Evolutionary conservation across 2,888 invertebrate species (phyloP).

Genomic region (Agonopterix arenella): DNA sequence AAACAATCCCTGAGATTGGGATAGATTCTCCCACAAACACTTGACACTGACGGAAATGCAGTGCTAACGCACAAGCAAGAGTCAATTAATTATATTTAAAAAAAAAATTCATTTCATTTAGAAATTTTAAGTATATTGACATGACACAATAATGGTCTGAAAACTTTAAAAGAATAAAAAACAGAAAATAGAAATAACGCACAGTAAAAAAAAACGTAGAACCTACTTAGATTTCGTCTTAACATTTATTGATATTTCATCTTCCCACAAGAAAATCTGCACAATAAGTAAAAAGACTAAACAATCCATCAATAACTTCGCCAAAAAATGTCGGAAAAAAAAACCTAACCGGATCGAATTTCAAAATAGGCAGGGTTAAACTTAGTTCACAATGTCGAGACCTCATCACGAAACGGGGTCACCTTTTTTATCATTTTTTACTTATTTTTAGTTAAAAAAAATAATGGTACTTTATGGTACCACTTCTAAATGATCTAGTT

Average conservation of each 20-base stretch:
- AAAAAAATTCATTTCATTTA: no score
- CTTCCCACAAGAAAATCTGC: conserved; percentile 45
- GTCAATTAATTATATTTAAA: no score
- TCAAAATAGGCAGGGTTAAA: conserved; percentile 63
- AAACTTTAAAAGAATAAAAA: no score
- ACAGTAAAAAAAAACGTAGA: neutral
- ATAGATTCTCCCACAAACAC: no score
- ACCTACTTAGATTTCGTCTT: neutral
- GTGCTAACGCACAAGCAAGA: no score
- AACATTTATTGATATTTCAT: conserved; percentile 12
- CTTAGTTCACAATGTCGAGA: conserved; percentile 63
- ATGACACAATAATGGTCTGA: no score
- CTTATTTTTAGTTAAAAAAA: conserved; percentile 14
- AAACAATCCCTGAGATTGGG: no score
- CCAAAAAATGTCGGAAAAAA: conserved; percentile 22
- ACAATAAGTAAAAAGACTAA: conserved; percentile 14
- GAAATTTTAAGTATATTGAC: no score
- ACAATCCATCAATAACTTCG: conserved; percentile 13
- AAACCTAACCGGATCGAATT: conserved; percentile 57
- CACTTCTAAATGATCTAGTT: conserved; percentile 65
- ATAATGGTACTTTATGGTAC: conserved; percentile 42
- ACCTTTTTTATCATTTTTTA: conserved; percentile 43
- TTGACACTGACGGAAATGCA: no score
- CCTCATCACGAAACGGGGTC: conserved; percentile 70
- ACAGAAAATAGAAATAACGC: no score